Base-by-base conservation (phyloP, 2,113 vertebrate genomes). In the Eira barbara region DNA sequence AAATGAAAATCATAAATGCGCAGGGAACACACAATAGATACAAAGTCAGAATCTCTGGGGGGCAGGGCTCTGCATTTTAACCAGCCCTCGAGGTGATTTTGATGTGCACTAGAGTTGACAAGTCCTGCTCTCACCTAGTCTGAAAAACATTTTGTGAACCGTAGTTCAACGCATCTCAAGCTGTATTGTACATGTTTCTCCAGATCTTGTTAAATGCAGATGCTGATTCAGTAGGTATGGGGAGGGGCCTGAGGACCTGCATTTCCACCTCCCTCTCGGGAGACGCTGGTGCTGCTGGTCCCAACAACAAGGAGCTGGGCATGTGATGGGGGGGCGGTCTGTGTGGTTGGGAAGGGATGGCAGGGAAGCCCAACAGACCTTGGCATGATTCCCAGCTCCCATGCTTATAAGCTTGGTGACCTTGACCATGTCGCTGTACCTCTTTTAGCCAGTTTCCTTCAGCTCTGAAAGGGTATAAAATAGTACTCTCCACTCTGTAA, bases 341-440 rank as follows among this genome's bases (percentile, higher is more conserved):
- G 34, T 76, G 47, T 85, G 55, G 18, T 15, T 45, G 45, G 27
- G 39, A 85, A 84, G 55, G 34, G 25, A 36, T 4, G 29, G 25
- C 4, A 4, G 42, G 73, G n/a, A 42, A 15, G 67, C 69, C n/a
- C 15, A 57, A 25, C 11, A 47, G 90, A n/a, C 76, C 71, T 57
- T 71, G 47, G 65, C 83, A 87, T 27, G 89, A 85, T 55, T 80
- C 95, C 65, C 90, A 96, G 96, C 96, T 96, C 76, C 94, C 31
- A 7, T 34, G 93, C 84, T 92, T 69, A 11, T 88, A 14, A 18
- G 81, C 49, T 82, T 65, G 57, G 65, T 78, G 89, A 67, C 25
- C 78, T 49, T 45, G 63, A 71, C 13, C 31, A 10, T 36, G 13
- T 97, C 97, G 82, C 90, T 97, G 71, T 87, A 61, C 78, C 55